These are phyloP conservation scores for Drosophila virilis DNA, from an alignment of 1,140 invertebrate species.

Conservation along the genomic window DNA sequence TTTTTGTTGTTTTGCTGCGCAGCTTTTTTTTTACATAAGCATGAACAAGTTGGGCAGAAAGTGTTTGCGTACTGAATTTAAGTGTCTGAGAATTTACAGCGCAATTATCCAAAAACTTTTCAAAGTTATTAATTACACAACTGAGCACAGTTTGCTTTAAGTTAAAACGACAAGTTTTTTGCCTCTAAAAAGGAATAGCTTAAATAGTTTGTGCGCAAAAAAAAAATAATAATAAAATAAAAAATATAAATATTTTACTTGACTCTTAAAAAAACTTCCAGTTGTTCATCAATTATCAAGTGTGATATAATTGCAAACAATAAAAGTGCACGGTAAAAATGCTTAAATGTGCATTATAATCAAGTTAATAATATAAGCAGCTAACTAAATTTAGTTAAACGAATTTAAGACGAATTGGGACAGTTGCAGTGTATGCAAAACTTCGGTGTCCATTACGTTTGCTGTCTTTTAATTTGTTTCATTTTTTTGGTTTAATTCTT, in stretches of 20 bases:
- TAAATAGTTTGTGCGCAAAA: not conserved
- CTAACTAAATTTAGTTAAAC: too few relatives aligned
- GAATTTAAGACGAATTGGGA: too few relatives aligned
- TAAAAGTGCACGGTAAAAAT: not conserved
- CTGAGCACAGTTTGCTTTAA: not conserved
- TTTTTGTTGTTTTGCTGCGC: constrained; percentile 12
- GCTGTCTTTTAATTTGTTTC: not conserved
- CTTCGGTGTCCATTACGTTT: constrained; percentile 2
- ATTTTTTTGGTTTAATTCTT: constrained; percentile 12
- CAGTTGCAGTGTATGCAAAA: not conserved
- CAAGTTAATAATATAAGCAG: too few relatives aligned
- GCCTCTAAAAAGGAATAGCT: not conserved
- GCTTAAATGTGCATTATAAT: not conserved
- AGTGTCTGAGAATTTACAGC: constrained; percentile 1
- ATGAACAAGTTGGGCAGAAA: constrained; percentile 3
- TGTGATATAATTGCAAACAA: constrained; percentile 1
- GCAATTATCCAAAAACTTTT: not conserved
- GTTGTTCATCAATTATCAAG: constrained; percentile 1
- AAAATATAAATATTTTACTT: not conserved
- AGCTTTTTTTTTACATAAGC: constrained; percentile 6
- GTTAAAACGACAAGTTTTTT: not conserved
- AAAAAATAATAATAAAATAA: too few relatives aligned
- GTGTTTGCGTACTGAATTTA: not conserved
- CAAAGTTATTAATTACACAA: constrained; percentile 3
- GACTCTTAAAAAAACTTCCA: not conserved